Evolutionary conservation across 2,113 vertebrate genomes (phyloP), one percentile per base, ranked within the genome.

Genomic region (Cisticola juncidis): DNA sequence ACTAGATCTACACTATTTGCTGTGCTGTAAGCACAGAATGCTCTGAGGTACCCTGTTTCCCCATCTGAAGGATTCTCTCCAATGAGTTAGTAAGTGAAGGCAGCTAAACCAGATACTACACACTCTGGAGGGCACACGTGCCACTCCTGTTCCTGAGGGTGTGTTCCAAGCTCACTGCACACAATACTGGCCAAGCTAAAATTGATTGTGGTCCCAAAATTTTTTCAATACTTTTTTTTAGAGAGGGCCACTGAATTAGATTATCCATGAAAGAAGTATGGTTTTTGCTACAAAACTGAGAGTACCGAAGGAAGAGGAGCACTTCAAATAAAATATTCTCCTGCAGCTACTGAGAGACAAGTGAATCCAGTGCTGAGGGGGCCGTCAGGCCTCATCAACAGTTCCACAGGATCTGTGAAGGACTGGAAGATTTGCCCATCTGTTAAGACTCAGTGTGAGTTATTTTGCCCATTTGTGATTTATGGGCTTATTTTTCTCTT

Each of bases 381-480:
- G 2, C 3, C 0, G 0, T 45, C 36, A 81, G 42, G 12, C 4
- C 15, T 61, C 14, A 33, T 54, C 23, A 50, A 33, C 35, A 74
- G 11, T 58, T 65, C 35, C 18, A 24, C 35, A 33, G 48, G 14
- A 57, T 70, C 56, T 51, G 9, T 54, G 29, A 84, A 71, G 20
- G 8, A 29, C 1, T 78, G 21, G 12, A 53, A 66, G 10, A 45
- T 70, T 61, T 57, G 7, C 16, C 50, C 21, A 42, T 54, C 60
- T 83, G 6, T 57, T 71, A 58, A 58, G 26, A 77, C 8, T 47
- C 23, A 24, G 9, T n/a, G 17, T 47, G 42, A 81, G 11, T 12
- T 74, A 58, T 74, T 89, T 78, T 88, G 13, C 22, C 16, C 5
- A 60, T 68, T 68, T 87, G 24, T 89, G n/a, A 79, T 79, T 71